Evolutionary conservation across 2,113 vertebrate genomes (phyloP).

Genomic region (Narcine bancroftii): DNA sequence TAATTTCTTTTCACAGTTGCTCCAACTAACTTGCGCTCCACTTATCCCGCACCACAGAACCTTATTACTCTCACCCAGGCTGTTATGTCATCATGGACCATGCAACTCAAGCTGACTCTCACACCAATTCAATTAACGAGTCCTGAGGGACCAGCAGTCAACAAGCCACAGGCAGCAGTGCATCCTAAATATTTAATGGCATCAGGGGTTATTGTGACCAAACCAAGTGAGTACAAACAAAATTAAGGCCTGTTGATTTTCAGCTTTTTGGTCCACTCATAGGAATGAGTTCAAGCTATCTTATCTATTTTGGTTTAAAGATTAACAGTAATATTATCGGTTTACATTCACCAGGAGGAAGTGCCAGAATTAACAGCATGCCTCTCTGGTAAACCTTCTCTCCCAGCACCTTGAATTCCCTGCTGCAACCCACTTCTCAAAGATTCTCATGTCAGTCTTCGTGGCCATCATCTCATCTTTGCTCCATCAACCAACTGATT

Average conservation of each 20-base stretch:
- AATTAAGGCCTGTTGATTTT: not conserved
- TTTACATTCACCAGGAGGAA: not conserved
- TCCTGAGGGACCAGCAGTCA: no score
- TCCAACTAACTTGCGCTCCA: not conserved
- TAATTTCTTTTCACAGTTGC: not conserved
- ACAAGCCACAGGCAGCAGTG: not conserved
- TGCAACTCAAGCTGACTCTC: not conserved
- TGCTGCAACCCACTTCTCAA: not conserved
- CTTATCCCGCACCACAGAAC: not conserved
- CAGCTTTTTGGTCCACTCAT: not conserved
- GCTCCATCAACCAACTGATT: not conserved
- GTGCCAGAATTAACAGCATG: not conserved
- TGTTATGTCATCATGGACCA: not conserved
- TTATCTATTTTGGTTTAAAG: not conserved
- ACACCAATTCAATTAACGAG: not conserved
- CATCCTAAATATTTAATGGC: no score
- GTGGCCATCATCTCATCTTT: not conserved
- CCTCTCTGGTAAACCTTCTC: not conserved
- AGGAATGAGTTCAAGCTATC: not conserved
- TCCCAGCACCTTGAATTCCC: not conserved
- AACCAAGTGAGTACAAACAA: not conserved
- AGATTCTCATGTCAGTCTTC: not conserved
- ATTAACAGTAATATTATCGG: not conserved
- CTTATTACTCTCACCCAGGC: no score
- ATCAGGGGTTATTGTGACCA: not conserved